Evolutionary conservation across 2,113 vertebrate species (phyloP), one percentile per base, ranked within the genome.

Genomic region (Rhadina sibilatrix): DNA sequence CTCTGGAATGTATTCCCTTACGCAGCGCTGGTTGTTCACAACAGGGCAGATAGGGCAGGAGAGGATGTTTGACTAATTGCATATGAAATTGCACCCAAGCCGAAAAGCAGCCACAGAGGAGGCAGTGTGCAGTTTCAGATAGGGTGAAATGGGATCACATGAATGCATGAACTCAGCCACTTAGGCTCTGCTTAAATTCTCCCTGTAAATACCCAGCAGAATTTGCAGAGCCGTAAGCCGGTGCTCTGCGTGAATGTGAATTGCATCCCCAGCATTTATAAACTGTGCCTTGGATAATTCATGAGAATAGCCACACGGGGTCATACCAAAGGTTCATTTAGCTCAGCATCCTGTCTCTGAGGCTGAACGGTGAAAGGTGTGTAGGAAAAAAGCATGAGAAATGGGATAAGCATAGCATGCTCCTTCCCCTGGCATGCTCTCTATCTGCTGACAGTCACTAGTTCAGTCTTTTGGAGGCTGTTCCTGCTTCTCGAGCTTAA

Each of bases 51-150:
- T 78, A 82, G 3, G 4, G 10, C 74, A 60, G 70, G 53, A 87
- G 57, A 90, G 22, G 74, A 71, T 94, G 87, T 95, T 94, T 71
- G 90, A 95, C 93, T 94, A 96, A 97, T 93, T 91, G 81, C 78
- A 18, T 52, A 82, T 84, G 63, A 82, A 91, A 93, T 82, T 89
- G 65, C 84, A 87, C 61, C 82, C 74, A 63, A 79, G 65, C 87
- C 70, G 60, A 94, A 84, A 87, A 52, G 40, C 84, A 40, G 60
- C 44, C 2, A 0, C 44, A n/a, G 52, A 91, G 68, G 77, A 82
- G 65, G 33, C 52, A 68, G 57, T 12, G 28, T 68, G 69, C 35
- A 56, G 24, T 85, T 95, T 87, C 84, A 87, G 81, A 52, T 12
- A 66, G 77, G 69, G 70, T 15, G 37, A 68, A 91, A 94, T 49